Conservation (phyloP, 2,888 invertebrate species). For the Hylaea fasciaria region DNA sequence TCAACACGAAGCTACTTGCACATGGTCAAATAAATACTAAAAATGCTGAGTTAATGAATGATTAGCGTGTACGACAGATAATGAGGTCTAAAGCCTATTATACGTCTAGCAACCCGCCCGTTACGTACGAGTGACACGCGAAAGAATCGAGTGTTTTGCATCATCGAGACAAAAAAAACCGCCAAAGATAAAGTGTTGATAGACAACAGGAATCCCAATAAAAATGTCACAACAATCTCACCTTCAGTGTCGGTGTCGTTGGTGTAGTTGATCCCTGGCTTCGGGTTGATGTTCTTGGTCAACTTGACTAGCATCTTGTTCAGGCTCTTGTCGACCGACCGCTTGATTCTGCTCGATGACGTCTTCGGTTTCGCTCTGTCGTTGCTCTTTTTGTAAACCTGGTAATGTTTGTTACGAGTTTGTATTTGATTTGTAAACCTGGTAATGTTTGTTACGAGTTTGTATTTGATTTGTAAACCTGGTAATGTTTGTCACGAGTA, state of each 20-base stretch:
- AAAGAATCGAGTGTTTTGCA: no score
- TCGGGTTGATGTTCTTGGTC: constrained; percentile 59
- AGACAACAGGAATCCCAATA: no score
- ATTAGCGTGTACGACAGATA: no score
- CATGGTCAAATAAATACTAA: no score
- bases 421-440: constrained; percentile 62
- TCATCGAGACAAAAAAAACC: no score
- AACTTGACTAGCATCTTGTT: constrained; percentile 74
- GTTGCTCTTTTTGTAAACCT: constrained; percentile 68
- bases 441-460: constrained; percentile 5
- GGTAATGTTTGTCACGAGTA: constrained; percentile 4
- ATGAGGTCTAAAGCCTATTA: no score
- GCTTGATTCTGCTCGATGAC: constrained; percentile 49
- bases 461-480: constrained; percentile 62
- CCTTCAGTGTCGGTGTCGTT: constrained; percentile 66
- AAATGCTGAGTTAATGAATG: no score
- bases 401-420: constrained; percentile 6
- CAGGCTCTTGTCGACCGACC: constrained; percentile 63
- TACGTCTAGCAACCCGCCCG: no score
- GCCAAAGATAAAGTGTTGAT: no score
- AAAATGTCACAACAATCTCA: constrained; percentile 34
- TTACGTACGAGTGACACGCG: no score
- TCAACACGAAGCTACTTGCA: no score
- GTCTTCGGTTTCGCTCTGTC: constrained; percentile 47
- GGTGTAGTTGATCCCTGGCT: constrained; percentile 54